phyloP scores from a whole-genome alignment of 2,888 invertebrate species.

The Lasioglossum malachurum region DNA sequence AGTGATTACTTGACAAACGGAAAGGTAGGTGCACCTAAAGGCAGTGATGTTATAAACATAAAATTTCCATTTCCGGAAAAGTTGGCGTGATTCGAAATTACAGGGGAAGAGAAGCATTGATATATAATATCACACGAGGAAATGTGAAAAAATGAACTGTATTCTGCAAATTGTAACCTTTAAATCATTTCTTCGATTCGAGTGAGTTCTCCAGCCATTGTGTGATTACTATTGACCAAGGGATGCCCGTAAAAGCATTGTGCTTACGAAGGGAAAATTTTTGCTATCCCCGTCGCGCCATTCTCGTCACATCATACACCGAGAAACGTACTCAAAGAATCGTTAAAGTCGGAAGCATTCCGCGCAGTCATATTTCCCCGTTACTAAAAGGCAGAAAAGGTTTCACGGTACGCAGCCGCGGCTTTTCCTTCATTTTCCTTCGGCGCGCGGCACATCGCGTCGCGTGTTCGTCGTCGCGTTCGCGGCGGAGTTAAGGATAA shows the following conservation, averaged over 20 bases:
- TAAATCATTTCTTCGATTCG: background rate
- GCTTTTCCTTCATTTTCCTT: background rate
- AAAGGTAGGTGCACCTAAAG: too few species aligned
- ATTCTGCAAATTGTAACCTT: background rate
- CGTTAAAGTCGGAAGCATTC: constrained; percentile 6
- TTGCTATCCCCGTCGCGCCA: background rate
- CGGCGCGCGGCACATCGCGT: background rate
- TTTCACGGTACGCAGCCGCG: background rate
- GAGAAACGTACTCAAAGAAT: background rate
- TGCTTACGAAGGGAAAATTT: background rate
- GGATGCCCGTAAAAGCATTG: background rate
- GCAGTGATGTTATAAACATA: too few species aligned
- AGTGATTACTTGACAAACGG: too few species aligned
- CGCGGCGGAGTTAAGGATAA: background rate
- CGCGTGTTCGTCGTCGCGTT: background rate
- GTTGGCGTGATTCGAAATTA: background rate
- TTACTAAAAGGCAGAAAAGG: constrained; percentile 2
- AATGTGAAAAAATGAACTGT: background rate
- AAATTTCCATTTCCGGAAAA: too few species aligned
- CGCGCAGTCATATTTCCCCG: background rate
- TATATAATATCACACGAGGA: too few species aligned
- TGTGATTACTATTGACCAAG: background rate
- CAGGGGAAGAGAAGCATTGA: background rate
- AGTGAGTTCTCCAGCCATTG: background rate
- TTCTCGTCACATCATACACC: background rate